A percentile compares a stretch with the other conserved stretches of the same genome.
These are phyloP conservation scores for Bos javanicus DNA, from an alignment of 2,113 vertebrate species.

Conservation along the genomic window DNA sequence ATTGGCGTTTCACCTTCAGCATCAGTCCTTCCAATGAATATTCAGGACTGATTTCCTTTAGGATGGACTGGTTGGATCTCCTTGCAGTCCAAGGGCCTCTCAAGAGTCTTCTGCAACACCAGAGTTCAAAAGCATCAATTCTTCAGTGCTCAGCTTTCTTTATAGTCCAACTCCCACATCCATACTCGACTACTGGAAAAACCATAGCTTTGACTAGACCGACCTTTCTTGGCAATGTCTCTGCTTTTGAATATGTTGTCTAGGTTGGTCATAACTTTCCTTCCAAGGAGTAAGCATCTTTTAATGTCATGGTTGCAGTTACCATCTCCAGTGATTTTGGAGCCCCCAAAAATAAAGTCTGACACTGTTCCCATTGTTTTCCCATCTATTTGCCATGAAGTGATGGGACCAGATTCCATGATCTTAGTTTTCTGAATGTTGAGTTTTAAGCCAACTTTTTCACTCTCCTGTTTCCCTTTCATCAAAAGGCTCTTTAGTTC, in stretches of 20 bases:
- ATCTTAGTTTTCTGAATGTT: neutral
- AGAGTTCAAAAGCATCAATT: neutral
- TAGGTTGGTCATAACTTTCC: neutral
- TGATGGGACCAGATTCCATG: neutral
- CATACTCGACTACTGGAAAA: neutral
- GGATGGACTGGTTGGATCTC: neutral
- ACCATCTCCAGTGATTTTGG: neutral
- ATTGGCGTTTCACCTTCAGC: neutral
- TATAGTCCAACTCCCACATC: neutral
- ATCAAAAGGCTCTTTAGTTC: neutral
- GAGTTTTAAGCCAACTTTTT: neutral
- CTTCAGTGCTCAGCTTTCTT: neutral
- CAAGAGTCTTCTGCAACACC: neutral
- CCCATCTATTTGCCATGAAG: neutral
- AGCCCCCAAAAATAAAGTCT: neutral
- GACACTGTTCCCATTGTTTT: neutral
- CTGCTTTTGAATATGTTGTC: neutral
- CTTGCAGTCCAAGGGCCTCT: neutral
- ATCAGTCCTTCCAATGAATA: neutral
- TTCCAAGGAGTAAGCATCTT: neutral
- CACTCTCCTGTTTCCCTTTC: neutral
- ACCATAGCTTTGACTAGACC: neutral
- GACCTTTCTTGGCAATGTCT: neutral
- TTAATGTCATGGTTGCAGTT: neutral
- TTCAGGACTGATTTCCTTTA: neutral